Evolutionary conservation across 2,113 vertebrate genomes (phyloP), one percentile per base, ranked within the genome.

Genomic region (Forbesichthys agassizii): DNA sequence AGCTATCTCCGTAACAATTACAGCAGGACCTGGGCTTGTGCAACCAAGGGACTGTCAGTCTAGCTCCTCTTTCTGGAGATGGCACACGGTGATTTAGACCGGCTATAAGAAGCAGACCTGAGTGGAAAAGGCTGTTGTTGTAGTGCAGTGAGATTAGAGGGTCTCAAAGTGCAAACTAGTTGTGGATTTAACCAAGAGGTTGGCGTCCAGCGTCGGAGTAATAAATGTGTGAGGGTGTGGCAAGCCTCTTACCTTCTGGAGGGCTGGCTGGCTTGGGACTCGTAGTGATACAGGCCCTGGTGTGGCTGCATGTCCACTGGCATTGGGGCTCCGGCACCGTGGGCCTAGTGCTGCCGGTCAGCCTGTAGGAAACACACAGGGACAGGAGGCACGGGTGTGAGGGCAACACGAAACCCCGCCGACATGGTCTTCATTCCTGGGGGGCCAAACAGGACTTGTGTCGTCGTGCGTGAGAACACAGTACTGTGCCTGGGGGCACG

Each of bases 221-320:
- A 53, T 52, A 65, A 18, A 3, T 47, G 64, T 51, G 64, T 36
- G 18, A 20, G 3, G 9, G 10, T n/a, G n/a, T 3, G 54, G 75
- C 33, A 61, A 42, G 36, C 36, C 36, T 83, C 90, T 82, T 83
- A 94, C 89, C 87, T 88, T 90, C 91, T 91, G 83, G 89, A 82
- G 59, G 92, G 91, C 69, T 93, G 93, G 84, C 68, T 85, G 82
- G 90, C 74, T 57, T 88, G 80, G 54, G 86, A 90, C 81, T 93
- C 91, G 51, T 92, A 93, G 84, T 93, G 92, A 84, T 91, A 93
- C 89, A 93, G 92, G 87, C 91, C 91, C 84, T 93, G 93, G 75
- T 92, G 93, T 79, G 93, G 91, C 90, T 94, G 93, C 93, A 94
- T 93, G 86, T 93, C 92, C 89, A 91, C 92, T 87, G 89, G 91